These are phyloP conservation scores for Sylvilagus bachmani DNA, from an alignment of 2,113 vertebrate genomes.

Conservation along the genomic window DNA sequence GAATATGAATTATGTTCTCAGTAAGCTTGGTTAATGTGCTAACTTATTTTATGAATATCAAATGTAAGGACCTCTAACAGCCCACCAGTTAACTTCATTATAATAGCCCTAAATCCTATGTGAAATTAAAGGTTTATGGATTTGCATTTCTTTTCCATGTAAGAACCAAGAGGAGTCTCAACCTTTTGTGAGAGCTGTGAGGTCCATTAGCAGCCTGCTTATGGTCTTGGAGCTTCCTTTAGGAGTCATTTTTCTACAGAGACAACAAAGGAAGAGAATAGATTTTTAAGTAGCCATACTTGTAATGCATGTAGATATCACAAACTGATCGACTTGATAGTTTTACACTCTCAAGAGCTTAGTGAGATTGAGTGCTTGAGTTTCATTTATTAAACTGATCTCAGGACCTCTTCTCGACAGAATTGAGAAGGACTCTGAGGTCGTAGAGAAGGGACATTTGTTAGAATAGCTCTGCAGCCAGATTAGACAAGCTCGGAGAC, in stretches of 20 bases:
- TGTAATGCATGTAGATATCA: not conserved
- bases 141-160: not conserved
- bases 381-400: not conserved
- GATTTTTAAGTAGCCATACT: constrained; percentile 33
- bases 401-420: not conserved
- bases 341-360: not conserved
- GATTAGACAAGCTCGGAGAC: not conserved
- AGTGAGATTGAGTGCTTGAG: not conserved
- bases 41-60: constrained; percentile 52
- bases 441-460: not conserved
- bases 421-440: not conserved
- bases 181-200: not conserved
- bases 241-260: not conserved
- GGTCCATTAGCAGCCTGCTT: not conserved
- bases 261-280: not conserved
- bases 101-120: constrained; percentile 18
- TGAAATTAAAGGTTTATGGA: constrained; percentile 41
- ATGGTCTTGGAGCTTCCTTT: not conserved
- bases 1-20: constrained; percentile 27
- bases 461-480: not conserved
- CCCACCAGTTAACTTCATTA: constrained; percentile 8
- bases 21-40: not conserved
- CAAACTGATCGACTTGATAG: not conserved
- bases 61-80: constrained; percentile 50
- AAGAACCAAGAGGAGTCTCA: not conserved